phyloP scores from a whole-genome alignment of 2,797 vertebrate species.

The Acrossocheilus wenchowensis region DNA sequence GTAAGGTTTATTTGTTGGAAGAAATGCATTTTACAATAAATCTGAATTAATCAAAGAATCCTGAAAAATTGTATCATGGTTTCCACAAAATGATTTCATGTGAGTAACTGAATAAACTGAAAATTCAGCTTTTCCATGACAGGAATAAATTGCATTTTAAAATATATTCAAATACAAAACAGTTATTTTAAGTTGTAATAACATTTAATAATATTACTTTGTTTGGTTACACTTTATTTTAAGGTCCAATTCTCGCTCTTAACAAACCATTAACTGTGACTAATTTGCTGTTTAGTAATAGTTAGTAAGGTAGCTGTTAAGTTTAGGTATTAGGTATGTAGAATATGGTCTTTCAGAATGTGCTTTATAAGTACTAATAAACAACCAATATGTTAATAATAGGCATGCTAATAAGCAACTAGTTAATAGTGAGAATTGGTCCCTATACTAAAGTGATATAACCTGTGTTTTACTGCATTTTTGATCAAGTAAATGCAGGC shows the following conservation, averaged over 20 bases:
- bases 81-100: not conserved
- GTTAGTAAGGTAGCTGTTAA: no score
- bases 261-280: not conserved
- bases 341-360: no score
- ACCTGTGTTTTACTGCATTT: not conserved
- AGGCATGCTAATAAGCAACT: not conserved
- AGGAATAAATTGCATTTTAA: not conserved
- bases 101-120: not conserved
- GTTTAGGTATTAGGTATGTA: no score
- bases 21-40: not conserved
- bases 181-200: not conserved
- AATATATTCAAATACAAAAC: not conserved
- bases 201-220: not conserved
- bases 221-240: not conserved
- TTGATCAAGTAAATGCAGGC: not conserved
- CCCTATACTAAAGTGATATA: no score
- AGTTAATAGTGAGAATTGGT: not conserved
- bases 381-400: no score
- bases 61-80: not conserved
- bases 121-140: not conserved
- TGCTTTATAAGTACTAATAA: no score
- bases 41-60: no score
- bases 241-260: not conserved
- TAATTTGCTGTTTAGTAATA: no score
- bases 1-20: not conserved